phyloP scores from a whole-genome alignment of 2,113 vertebrate genomes.

The Phoxinus phoxinus region DNA sequence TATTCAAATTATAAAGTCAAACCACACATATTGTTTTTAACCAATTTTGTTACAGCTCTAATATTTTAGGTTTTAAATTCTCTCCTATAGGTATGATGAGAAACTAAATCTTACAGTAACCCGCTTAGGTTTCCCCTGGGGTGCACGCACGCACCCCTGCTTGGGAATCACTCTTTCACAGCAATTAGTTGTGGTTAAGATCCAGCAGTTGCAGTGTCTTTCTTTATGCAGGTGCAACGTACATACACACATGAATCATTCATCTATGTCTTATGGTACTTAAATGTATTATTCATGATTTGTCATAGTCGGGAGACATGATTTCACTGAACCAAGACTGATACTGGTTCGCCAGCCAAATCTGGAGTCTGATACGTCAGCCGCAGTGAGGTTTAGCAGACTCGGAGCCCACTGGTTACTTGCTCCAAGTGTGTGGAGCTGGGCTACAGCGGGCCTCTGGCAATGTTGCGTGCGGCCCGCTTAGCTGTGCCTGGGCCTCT shows the following conservation, averaged over 20 bases:
- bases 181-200: constrained; percentile 12
- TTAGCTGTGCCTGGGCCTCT: constrained; percentile 45
- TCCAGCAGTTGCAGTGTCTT: background rate
- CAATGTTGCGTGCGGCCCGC: constrained; percentile 6
- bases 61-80: background rate
- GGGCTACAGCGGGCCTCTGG: background rate
- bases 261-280: constrained; percentile 20
- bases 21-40: background rate
- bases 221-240: background rate
- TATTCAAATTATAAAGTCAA: background rate
- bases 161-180: constrained; percentile 4
- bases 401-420: background rate
- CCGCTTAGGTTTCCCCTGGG: background rate
- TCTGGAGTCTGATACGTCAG: constrained; percentile 7
- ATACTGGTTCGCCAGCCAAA: background rate
- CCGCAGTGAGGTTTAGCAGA: background rate
- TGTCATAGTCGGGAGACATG: background rate
- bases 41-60: background rate
- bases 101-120: constrained; percentile 15
- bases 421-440: constrained; percentile 5
- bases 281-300: constrained; percentile 23
- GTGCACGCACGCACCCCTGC: background rate
- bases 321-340: constrained; percentile 5
- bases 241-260: constrained; percentile 18
- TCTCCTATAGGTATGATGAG: background rate